Conservation (phyloP, 2,113 vertebrate genomes). For the Vanacampus margaritifer region DNA sequence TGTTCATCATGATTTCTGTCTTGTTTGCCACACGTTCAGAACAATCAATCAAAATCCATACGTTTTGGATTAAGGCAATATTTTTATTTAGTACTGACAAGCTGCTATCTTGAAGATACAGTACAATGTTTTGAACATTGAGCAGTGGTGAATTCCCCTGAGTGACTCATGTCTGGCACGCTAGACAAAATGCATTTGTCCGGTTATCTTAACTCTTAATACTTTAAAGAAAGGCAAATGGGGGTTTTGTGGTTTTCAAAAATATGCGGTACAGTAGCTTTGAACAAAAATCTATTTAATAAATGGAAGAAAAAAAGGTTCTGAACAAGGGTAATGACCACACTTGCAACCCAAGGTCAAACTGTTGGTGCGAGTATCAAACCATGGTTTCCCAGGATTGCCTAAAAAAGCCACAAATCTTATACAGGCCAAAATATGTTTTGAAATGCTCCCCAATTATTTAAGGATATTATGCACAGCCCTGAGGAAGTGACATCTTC, state of each 20-base stretch:
- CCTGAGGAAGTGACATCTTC: slow-evolving; percentile 44
- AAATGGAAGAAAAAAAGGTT: background rate
- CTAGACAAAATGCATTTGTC: slow-evolving; percentile 46
- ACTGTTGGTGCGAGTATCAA: background rate
- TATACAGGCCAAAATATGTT: slow-evolving; percentile 1
- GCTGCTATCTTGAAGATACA: slow-evolving; percentile 23
- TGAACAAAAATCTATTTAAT: slow-evolving; percentile 7
- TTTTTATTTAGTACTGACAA: slow-evolving; percentile 38
- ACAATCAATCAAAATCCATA: background rate
- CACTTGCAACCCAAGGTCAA: background rate
- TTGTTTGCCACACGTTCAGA: slow-evolving; percentile 2
- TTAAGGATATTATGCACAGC: slow-evolving; percentile 27
- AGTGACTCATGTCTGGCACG: slow-evolving; percentile 48
- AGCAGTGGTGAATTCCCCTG: slow-evolving; percentile 60
- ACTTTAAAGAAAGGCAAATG: slow-evolving; percentile 51
- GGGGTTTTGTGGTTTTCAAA: slow-evolving; percentile 32
- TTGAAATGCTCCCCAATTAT: slow-evolving; percentile 20
- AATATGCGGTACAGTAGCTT: slow-evolving; percentile 13
- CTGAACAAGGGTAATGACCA: background rate
- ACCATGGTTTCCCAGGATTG: background rate
- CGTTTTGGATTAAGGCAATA: slow-evolving; percentile 22
- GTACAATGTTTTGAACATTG: slow-evolving; percentile 39
- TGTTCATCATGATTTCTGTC: slow-evolving; percentile 16
- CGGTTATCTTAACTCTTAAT: slow-evolving; percentile 52
- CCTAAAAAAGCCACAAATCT: background rate